Percentiles rank a stretch among this genome's conserved stretches.
These are phyloP conservation scores for Capitella teleta DNA, from an alignment of 1,140 invertebrate genomes.

Conservation along the genomic window DNA sequence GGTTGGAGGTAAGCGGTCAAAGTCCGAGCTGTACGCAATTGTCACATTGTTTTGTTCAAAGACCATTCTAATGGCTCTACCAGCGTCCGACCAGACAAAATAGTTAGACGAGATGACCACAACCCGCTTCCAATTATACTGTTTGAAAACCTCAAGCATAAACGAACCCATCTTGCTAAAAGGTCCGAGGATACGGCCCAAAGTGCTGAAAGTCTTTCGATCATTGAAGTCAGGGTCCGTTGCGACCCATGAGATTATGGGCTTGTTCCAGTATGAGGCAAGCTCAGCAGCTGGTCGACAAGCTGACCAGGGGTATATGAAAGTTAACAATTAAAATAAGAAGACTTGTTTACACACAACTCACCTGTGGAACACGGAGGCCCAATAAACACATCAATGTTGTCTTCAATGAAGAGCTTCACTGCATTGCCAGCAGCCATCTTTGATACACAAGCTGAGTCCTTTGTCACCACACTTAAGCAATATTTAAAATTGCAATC, in stretches of 20 bases:
- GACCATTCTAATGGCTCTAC: neutral
- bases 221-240: slow-evolving; percentile 10
- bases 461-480: slow-evolving; percentile 10
- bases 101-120: slow-evolving; percentile 1
- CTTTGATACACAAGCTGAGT: slow-evolving; percentile 11
- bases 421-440: slow-evolving; percentile 7
- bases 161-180: slow-evolving; percentile 12
- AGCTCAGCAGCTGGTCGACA: slow-evolving; percentile 11
- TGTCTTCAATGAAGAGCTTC: slow-evolving; percentile 7
- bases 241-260: slow-evolving; percentile 13
- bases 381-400: slow-evolving; percentile 14
- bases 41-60: neutral
- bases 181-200: slow-evolving; percentile 9
- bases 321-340: neutral
- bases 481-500: too few species aligned
- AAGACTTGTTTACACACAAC: neutral
- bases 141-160: slow-evolving; percentile 8
- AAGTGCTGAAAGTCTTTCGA: slow-evolving; percentile 5
- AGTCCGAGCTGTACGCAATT: neutral
- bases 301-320: neutral
- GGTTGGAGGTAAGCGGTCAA: neutral
- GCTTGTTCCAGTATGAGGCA: slow-evolving; percentile 15
- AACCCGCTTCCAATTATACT: slow-evolving; percentile 2
- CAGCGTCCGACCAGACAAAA: neutral
- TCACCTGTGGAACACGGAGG: slow-evolving; percentile 9